phyloP scores from a whole-genome alignment of 1,140 invertebrate genomes.

The Microplitis demolitor region DNA sequence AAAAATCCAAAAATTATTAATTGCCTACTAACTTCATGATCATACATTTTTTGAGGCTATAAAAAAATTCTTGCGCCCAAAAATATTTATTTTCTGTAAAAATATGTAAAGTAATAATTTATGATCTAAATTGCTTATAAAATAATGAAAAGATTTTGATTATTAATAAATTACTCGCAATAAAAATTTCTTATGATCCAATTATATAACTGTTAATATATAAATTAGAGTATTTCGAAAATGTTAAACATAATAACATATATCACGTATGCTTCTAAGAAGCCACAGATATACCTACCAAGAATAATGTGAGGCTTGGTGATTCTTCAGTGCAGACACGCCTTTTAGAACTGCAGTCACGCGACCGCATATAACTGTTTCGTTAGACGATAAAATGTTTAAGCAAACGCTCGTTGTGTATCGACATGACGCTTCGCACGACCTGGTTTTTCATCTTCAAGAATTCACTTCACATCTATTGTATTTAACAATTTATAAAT shows the following conservation, averaged over 20 bases:
- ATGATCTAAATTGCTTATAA: no score
- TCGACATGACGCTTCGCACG: constrained; percentile 21
- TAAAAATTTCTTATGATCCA: no score
- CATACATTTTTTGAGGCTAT: no score
- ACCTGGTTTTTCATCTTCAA: constrained; percentile 13
- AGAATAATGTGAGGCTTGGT: constrained; percentile 4
- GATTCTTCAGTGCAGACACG: constrained; percentile 10
- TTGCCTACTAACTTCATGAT: no score
- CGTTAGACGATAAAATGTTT: constrained; percentile 25
- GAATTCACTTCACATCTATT: constrained; percentile 11
- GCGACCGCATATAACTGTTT: constrained; percentile 27
- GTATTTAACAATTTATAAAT: constrained; percentile 1
- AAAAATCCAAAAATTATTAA: no score
- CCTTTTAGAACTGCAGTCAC: constrained; percentile 25
- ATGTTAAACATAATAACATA: not conserved
- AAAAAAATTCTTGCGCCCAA: no score
- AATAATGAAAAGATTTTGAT: no score
- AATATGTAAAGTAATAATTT: no score
- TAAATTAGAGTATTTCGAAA: no score
- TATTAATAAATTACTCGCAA: no score
- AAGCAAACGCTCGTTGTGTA: constrained; percentile 2
- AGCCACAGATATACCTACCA: not conserved
- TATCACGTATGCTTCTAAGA: not conserved
- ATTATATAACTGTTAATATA: no score
- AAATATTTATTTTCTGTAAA: no score